A percentile compares a stretch with the other conserved stretches of the same genome.
phyloP scores from a whole-genome alignment of 2,113 vertebrate species.

The Campylomormyrus tamandua region DNA sequence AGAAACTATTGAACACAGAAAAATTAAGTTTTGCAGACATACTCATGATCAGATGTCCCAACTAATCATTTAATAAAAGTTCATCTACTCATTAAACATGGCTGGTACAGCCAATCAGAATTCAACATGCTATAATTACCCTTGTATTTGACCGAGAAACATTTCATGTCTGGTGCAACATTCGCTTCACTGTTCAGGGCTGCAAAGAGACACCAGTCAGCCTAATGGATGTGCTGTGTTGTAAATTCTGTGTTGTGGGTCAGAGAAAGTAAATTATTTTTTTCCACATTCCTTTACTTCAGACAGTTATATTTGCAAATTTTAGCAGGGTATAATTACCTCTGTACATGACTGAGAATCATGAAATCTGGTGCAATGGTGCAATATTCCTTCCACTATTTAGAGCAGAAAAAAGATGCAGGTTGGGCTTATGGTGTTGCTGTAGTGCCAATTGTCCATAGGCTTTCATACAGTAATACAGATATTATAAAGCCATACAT shows the following conservation, averaged over 20 bases:
- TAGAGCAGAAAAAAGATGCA: background rate
- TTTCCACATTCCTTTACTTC: background rate
- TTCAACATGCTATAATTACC: background rate
- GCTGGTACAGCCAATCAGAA: background rate
- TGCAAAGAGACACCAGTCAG: background rate
- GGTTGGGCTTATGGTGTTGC: background rate
- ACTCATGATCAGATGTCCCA: background rate
- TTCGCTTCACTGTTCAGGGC: background rate
- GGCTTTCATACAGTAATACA: background rate
- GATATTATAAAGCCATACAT: background rate
- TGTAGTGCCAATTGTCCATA: background rate
- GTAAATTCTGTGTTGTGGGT: background rate
- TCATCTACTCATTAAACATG: background rate
- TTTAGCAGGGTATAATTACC: background rate
- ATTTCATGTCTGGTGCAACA: background rate
- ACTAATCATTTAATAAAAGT: background rate
- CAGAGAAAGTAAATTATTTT: background rate
- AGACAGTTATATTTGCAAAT: background rate
- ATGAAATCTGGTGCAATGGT: background rate
- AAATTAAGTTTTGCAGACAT: background rate
- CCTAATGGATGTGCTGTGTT: background rate
- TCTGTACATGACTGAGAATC: background rate
- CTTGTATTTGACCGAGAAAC: background rate
- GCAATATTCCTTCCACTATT: background rate
- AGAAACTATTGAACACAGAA: background rate